Percentiles rank a stretch among this genome's conserved stretches.
phyloP scores from a whole-genome alignment of 2,888 invertebrate genomes.

The Mesoligia furuncula region DNA sequence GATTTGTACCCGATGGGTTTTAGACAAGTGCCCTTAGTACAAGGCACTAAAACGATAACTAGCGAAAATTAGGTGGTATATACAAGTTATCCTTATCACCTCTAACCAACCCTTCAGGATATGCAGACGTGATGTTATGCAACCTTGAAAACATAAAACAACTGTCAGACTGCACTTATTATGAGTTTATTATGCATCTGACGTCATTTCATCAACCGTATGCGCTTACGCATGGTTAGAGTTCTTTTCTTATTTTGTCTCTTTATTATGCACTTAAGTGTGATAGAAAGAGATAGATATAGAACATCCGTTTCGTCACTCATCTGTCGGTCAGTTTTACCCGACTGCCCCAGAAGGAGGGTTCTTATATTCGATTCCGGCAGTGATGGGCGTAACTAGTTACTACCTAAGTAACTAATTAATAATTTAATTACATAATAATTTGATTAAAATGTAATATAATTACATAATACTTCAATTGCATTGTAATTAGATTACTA shows the following conservation, averaged over 20 bases:
- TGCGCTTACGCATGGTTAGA: conserved; percentile 33
- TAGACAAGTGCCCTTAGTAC: no score
- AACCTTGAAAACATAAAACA: conserved; percentile 21
- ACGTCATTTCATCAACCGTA: conserved; percentile 32
- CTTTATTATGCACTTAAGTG: conserved; percentile 12
- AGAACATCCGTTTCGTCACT: conserved; percentile 20
- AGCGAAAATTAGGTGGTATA: no score
- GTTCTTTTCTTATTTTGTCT: conserved; percentile 44
- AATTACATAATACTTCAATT: no score
- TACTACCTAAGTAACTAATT: no score
- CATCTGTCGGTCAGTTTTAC: conserved; percentile 3
- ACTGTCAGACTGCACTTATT: not conserved
- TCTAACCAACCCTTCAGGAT: not conserved
- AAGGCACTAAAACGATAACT: no score
- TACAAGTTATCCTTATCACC: not conserved
- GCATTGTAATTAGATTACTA: no score
- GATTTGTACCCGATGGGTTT: no score
- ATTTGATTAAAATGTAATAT: no score
- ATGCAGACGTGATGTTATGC: not conserved
- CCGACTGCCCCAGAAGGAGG: not conserved
- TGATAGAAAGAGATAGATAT: not conserved
- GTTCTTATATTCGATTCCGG: not conserved
- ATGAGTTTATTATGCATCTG: conserved; percentile 13
- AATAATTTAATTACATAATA: no score
- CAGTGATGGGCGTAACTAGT: no score